These are phyloP conservation scores for Drosophila equinoxialis DNA, from an alignment of 1,140 invertebrate species.

Conservation along the genomic window DNA sequence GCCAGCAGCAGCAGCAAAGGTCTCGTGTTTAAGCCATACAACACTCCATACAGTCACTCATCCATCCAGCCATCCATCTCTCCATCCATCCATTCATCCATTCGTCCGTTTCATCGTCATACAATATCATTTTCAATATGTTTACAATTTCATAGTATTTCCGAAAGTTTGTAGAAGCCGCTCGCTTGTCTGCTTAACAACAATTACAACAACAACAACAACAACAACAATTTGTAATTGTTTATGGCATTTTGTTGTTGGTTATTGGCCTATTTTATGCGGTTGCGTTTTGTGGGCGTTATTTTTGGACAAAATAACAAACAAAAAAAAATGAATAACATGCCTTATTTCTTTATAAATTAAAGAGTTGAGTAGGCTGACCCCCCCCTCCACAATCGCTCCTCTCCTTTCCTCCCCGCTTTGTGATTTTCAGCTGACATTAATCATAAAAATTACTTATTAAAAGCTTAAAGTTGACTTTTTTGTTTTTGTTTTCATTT, in stretches of 20 bases:
- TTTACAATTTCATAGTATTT: slow-evolving; percentile 55
- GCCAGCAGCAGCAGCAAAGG: slow-evolving; percentile 26
- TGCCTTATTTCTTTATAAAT: slow-evolving; percentile 26
- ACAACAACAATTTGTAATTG: slow-evolving; percentile 46
- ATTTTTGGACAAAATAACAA: slow-evolving; percentile 21
- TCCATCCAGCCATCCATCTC: not conserved
- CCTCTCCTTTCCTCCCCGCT: not conserved
- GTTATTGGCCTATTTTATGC: slow-evolving; percentile 71
- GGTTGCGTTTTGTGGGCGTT: slow-evolving; percentile 54
- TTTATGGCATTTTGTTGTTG: slow-evolving; percentile 52
- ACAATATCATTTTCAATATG: slow-evolving; percentile 41
- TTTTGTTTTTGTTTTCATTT: not conserved
- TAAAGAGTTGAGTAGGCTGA: slow-evolving; percentile 30
- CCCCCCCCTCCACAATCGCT: slow-evolving; percentile 26
- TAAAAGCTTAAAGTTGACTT: slow-evolving; percentile 23
- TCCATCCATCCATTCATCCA: not conserved
- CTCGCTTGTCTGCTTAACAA: slow-evolving; percentile 37
- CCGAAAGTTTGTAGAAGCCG: slow-evolving; percentile 60
- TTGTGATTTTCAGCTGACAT: slow-evolving; percentile 42
- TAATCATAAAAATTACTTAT: slow-evolving; percentile 49
- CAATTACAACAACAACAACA: slow-evolving; percentile 42
- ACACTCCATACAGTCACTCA: not conserved
- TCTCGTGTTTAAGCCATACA: slow-evolving; percentile 2
- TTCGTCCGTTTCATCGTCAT: not conserved
- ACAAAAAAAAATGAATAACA: slow-evolving; percentile 4